Evolutionary conservation across 2,113 vertebrate genomes (phyloP).

Genomic region (Lagopus muta): DNA sequence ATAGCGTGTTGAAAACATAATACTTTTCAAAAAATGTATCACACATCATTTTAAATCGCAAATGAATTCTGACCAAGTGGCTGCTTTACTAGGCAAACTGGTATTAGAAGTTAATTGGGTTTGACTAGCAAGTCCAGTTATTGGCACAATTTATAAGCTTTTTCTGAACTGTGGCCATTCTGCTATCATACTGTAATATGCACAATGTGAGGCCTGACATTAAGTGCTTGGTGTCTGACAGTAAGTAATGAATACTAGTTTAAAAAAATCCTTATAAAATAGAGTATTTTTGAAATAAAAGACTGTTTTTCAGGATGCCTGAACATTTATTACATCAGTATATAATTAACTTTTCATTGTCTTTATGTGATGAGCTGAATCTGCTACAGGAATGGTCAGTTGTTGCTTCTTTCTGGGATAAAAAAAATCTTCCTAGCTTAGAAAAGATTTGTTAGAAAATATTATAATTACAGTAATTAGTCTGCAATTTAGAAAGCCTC

Average conservation of each 20-base stretch:
- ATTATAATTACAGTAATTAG: neutral
- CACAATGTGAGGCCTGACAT: conserved; percentile 56
- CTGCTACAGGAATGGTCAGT: conserved; percentile 23
- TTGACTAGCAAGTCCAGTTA: conserved; percentile 76
- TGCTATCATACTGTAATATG: conserved; percentile 48
- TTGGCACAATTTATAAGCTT: conserved; percentile 69
- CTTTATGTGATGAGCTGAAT: conserved; percentile 8
- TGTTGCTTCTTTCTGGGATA: neutral
- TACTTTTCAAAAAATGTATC: conserved; percentile 25
- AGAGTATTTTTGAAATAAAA: conserved; percentile 22
- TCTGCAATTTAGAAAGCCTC: neutral
- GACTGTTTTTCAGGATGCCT: conserved; percentile 46
- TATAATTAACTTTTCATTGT: conserved; percentile 60
- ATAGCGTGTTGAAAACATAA: neutral
- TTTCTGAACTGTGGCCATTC: conserved; percentile 59
- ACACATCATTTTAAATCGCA: conserved; percentile 45
- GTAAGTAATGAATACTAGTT: conserved; percentile 27
- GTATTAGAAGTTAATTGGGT: conserved; percentile 74
- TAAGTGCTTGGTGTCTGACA: conserved; percentile 60
- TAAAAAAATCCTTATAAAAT: neutral
- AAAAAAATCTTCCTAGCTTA: neutral
- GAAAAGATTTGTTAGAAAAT: neutral
- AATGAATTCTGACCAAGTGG: conserved; percentile 64
- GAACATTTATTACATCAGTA: conserved; percentile 47
- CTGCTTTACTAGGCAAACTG: conserved; percentile 64